Evolutionary conservation across 2,113 vertebrate species (phyloP), one percentile per base, ranked within the genome.

Genomic region (Ramphastos sulfuratus): DNA sequence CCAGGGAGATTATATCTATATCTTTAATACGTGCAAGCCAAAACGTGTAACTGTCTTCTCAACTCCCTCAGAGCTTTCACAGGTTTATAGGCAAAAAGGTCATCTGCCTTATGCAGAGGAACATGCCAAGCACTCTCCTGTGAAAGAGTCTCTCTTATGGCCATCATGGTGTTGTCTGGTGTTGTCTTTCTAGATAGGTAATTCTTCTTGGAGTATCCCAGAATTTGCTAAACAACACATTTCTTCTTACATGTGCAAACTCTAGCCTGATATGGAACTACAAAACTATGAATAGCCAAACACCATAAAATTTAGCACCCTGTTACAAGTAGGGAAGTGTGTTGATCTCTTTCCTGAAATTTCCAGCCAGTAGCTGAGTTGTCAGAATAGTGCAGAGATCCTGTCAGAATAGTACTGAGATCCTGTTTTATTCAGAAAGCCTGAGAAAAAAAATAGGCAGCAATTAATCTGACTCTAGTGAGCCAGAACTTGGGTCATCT

Each of bases 31-130:
- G 3, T 82, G 31, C 64, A 81, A 80, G 67, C 85, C 72, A 83
- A 70, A 90, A 64, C 92, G 19, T 20, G 56, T 37, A 82, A 28
- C 67, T 89, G 60, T 61, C 52, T 90, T 91, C 64, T 87, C 55
- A 85, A 4, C 72, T 83, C 60, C 52, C 85, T 94, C 60, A 71
- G 72, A 95, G 56, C 46, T 85, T 94, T 88, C 76, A 78, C 82
- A 78, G 61, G 80, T 88, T 93, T 86, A 65, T 74, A 92, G 76
- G 87, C 58, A 61, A 61, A 77, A 94, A 67, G 54, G 30, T 95
- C 80, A 72, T 61, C 56, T 81, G 80, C 88, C 65, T 88, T 54
- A 75, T 76, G 88, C 65, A 78, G 70, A 39, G 28, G 44, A 94
- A 83, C 31, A 20, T 84, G 73, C 73, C 81, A 72, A 86, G 52